Evolutionary conservation across 2,797 vertebrate species (phyloP).

Genomic region (Helostoma temminkii): DNA sequence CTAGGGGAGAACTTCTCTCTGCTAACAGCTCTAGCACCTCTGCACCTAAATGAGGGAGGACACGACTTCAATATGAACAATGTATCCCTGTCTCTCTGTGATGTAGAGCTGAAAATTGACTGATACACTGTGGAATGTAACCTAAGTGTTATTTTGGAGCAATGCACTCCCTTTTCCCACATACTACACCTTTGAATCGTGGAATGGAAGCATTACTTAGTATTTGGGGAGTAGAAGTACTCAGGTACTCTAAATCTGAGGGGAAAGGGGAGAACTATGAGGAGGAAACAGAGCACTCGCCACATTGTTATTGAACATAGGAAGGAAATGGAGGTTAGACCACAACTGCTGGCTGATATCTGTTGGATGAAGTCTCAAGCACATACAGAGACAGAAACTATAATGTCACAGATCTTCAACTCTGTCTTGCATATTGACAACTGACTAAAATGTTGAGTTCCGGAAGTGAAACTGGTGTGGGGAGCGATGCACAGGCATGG

Average conservation of each 20-base stretch:
- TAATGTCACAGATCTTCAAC: background rate
- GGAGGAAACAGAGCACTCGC: background rate
- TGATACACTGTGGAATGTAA: constrained; percentile 49
- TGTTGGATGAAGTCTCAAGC: constrained; percentile 12
- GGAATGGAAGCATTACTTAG: background rate
- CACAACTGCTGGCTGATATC: constrained; percentile 18
- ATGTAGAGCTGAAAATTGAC: constrained; percentile 74
- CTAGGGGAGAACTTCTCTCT: constrained; percentile 63
- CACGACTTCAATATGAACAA: constrained; percentile 63
- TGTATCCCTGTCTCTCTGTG: constrained; percentile 73
- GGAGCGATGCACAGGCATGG: constrained; percentile 7
- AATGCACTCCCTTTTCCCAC: background rate
- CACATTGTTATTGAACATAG: constrained; percentile 13
- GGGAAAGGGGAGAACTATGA: background rate
- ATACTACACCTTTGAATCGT: too few species aligned
- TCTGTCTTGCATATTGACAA: constrained; percentile 10
- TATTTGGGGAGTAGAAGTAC: background rate
- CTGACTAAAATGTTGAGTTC: constrained; percentile 10
- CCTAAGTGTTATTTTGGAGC: background rate
- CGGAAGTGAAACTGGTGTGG: constrained; percentile 63
- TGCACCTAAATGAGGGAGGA: constrained; percentile 40
- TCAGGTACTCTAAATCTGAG: background rate
- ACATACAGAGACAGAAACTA: background rate
- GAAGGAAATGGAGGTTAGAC: constrained; percentile 41
- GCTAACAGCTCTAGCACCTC: constrained; percentile 57